Evolutionary conservation across 2,888 invertebrate species (phyloP).

Genomic region (Euzophera pinguis): DNA sequence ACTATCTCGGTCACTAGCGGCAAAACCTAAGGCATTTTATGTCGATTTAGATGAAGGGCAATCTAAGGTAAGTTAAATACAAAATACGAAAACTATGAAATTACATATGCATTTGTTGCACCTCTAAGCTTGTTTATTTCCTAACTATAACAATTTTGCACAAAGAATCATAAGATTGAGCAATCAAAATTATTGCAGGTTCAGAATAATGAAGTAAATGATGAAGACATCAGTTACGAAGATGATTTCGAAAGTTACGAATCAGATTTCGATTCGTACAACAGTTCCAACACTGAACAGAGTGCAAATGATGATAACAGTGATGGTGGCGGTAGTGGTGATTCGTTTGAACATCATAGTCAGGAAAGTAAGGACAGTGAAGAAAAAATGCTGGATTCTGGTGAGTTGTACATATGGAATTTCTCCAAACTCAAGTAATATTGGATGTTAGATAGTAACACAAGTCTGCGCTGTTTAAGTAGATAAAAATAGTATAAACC

Average conservation of each 20-base stretch:
- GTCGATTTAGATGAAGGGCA: constrained; percentile 49
- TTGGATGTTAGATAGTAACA: too few relatives aligned
- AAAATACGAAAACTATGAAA: too few relatives aligned
- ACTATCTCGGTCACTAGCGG: constrained; percentile 43
- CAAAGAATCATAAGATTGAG: too few relatives aligned
- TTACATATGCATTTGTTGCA: too few relatives aligned
- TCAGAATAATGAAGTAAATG: constrained; percentile 39
- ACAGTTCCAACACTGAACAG: constrained; percentile 35
- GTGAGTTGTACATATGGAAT: constrained; percentile 29
- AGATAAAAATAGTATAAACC: too few relatives aligned
- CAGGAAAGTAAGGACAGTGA: constrained; percentile 32
- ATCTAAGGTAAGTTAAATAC: constrained; percentile 27
- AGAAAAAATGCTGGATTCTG: constrained; percentile 69
- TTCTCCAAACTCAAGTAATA: too few relatives aligned
- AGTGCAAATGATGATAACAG: constrained; percentile 5
- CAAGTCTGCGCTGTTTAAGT: too few relatives aligned
- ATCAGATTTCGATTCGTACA: constrained; percentile 72
- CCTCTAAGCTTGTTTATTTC: too few relatives aligned
- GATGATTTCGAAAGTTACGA: constrained; percentile 77
- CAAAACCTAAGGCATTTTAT: constrained; percentile 65
- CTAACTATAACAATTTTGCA: too few relatives aligned
- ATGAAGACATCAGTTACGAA: constrained; percentile 66
- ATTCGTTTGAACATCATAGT: constrained; percentile 15
- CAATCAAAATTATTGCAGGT: constrained; percentile 13
- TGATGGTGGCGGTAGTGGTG: constrained; percentile 22